phyloP scores from a whole-genome alignment of 2,113 vertebrate genomes.

The Anas platyrhynchos region DNA sequence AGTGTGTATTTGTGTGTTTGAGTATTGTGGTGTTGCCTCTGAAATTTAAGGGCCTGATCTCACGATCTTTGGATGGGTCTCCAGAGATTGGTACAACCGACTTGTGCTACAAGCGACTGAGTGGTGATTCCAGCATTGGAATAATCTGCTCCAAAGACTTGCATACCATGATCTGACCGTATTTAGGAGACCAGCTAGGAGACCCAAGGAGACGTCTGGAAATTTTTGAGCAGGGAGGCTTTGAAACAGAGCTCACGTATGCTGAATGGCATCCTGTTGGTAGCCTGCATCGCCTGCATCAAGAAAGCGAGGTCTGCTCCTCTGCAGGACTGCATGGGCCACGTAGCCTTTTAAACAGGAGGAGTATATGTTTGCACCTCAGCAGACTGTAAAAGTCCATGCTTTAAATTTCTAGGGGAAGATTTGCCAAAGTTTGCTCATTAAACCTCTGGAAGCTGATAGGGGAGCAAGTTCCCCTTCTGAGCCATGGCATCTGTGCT shows the following conservation, averaged over 20 bases:
- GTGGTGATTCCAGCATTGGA: neutral
- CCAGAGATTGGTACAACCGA: neutral
- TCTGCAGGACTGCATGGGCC: neutral
- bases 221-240: neutral
- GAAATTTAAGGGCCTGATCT: neutral
- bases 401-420: neutral
- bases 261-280: neutral
- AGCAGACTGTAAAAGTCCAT: neutral
- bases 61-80: neutral
- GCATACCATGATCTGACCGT: neutral
- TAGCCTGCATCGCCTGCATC: neutral
- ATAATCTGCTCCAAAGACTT: neutral
- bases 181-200: neutral
- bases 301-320: neutral
- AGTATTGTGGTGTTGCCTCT: neutral
- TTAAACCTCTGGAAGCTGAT: neutral
- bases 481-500: neutral
- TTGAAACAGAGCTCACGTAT: neutral
- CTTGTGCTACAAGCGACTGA: neutral
- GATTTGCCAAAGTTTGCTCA: neutral
- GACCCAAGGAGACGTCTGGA: neutral
- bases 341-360: neutral
- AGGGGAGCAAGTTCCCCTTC: neutral
- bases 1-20: neutral
- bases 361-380: neutral